Evolutionary conservation across 2,113 vertebrate genomes (phyloP).

Genomic region (Pachycephala philippinensis): DNA sequence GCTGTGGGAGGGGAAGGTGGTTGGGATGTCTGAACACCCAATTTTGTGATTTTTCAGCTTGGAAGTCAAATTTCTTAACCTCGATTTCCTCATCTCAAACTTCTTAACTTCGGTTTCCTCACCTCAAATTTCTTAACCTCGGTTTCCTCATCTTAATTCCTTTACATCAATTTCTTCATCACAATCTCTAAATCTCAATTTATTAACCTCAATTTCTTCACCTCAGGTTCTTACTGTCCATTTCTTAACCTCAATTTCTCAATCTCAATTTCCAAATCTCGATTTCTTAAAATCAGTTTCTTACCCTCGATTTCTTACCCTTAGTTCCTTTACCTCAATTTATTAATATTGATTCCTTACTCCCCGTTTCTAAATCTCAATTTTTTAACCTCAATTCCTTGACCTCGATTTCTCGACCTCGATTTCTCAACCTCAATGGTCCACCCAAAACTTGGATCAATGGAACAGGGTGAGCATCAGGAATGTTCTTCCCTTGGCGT

Average conservation of each 20-base stretch:
- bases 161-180: not conserved
- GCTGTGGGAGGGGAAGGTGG: not conserved
- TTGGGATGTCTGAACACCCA: not conserved
- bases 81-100: no score
- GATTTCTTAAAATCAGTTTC: no score
- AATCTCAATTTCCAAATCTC: not conserved
- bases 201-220: not conserved
- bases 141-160: not conserved
- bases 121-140: not conserved
- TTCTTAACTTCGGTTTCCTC: not conserved
- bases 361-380: fast-evolving
- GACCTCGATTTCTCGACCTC: not conserved
- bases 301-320: no score
- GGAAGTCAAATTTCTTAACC: not conserved
- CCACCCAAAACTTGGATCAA: not conserved
- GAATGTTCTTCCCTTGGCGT: not conserved
- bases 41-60: fast-evolving
- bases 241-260: not conserved
- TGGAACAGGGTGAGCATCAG: not conserved
- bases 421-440: not conserved
- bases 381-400: not conserved
- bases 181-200: not conserved
- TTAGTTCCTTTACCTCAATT: fast-evolving
- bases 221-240: not conserved
- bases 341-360: not conserved